A percentile compares a stretch with the other conserved stretches of the same genome.
Evolutionary conservation across 2,797 vertebrate genomes (phyloP).

Genomic region (Diglossa cyanea): DNA sequence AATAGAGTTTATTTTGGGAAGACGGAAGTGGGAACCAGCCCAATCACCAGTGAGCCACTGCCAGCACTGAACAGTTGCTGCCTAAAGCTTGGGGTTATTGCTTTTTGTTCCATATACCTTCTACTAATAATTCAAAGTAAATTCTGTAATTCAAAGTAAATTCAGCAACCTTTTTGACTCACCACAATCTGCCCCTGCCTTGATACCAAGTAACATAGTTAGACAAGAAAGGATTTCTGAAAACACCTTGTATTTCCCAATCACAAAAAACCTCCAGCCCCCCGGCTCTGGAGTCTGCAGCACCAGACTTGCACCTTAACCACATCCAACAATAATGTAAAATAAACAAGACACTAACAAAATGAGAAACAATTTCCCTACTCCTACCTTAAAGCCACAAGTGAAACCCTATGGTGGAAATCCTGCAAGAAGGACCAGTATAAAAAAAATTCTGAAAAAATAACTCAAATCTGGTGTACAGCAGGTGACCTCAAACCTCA

Average conservation of each 20-base stretch:
- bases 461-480: not conserved
- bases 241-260: not conserved
- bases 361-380: rapidly evolving
- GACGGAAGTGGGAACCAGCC: not conserved
- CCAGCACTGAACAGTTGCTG: not conserved
- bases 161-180: not conserved
- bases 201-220: not conserved
- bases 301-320: not conserved
- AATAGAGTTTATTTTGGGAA: conserved; percentile 48
- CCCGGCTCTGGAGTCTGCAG: not conserved
- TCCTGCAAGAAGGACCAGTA: not conserved
- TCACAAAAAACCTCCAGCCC: not conserved
- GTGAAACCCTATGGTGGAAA: rapidly evolving
- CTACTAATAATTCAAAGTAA: not conserved
- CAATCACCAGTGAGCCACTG: not conserved
- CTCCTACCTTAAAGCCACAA: not conserved
- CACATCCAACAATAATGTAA: rapidly evolving
- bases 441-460: not conserved
- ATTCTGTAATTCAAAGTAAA: not conserved
- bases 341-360: not conserved
- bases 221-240: not conserved
- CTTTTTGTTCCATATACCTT: not conserved
- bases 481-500: not conserved
- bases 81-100: not conserved
- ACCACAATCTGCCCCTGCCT: not conserved